Conservation (phyloP, 2,888 invertebrate genomes). For the Chrysina gloriosa region DNA sequence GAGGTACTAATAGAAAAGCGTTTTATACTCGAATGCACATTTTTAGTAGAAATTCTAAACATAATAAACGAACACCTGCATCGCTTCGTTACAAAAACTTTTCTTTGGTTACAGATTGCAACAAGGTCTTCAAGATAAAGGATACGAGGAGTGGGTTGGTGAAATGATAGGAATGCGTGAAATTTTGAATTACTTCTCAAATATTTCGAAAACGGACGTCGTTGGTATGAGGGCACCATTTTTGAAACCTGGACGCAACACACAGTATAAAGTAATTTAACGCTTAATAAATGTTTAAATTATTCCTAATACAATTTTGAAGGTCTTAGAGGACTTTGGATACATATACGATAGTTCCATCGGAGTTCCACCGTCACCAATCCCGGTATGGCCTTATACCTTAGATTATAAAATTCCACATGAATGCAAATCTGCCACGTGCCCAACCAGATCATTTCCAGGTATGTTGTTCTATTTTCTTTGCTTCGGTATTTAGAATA, state of each 20-base stretch:
- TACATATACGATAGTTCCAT: conserved; percentile 94
- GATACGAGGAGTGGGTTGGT: conserved; percentile 92
- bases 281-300: not conserved
- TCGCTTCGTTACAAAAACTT: not conserved
- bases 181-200: conserved; percentile 84
- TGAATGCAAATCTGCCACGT: conserved; percentile 93
- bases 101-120: conserved; percentile 69
- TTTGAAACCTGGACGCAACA: conserved; percentile 91
- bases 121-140: conserved; percentile 87
- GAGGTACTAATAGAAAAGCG: too few relatives aligned
- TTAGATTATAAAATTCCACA: conserved; percentile 93
- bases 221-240: conserved; percentile 91
- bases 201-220: conserved; percentile 83
- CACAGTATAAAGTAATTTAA: conserved; percentile 84
- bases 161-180: conserved; percentile 96
- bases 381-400: conserved; percentile 95
- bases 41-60: too few relatives aligned
- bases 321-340: conserved; percentile 92
- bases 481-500: not conserved
- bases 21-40: too few relatives aligned
- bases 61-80: too few relatives aligned
- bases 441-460: conserved; percentile 89
- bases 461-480: conserved; percentile 66
- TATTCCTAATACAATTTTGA: conserved; percentile 44
- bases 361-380: conserved; percentile 81